Conservation (phyloP, 2,797 vertebrate genomes). For the Diplodus puntazzo region DNA sequence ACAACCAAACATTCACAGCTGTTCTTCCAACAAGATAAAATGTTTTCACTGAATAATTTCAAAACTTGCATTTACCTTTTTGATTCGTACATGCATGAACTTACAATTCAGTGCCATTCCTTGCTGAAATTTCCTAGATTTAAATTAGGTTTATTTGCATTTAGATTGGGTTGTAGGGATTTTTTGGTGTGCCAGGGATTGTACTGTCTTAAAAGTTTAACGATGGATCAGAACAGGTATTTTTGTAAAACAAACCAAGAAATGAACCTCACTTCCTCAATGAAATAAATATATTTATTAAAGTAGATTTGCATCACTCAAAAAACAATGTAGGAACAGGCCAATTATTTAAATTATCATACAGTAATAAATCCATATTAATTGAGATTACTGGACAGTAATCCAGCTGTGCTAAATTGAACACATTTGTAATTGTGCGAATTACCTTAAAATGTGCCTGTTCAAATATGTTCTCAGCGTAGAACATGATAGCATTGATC, state of each 20-base stretch:
- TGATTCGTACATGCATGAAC: neutral
- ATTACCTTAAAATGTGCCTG: slow-evolving; percentile 91
- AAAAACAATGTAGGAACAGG: neutral
- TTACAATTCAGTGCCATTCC: too few relatives aligned
- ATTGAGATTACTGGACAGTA: neutral
- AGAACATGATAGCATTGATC: slow-evolving; percentile 97
- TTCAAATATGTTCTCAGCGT: slow-evolving; percentile 92
- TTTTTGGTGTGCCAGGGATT: neutral
- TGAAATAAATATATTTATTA: too few relatives aligned
- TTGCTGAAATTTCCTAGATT: neutral
- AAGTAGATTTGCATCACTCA: neutral
- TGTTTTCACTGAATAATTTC: neutral
- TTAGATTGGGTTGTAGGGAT: neutral
- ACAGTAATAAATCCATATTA: neutral
- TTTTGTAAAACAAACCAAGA: neutral
- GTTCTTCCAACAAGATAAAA: neutral
- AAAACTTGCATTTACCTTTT: neutral
- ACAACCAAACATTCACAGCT: neutral
- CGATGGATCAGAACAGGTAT: neutral
- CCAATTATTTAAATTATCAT: neutral
- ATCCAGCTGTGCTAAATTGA: neutral
- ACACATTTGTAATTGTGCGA: neutral
- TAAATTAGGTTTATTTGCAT: neutral
- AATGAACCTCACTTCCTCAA: neutral
- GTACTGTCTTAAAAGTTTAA: neutral